Evolutionary conservation across 2,888 invertebrate species (phyloP).

Genomic region (Alloplasta piceator): DNA sequence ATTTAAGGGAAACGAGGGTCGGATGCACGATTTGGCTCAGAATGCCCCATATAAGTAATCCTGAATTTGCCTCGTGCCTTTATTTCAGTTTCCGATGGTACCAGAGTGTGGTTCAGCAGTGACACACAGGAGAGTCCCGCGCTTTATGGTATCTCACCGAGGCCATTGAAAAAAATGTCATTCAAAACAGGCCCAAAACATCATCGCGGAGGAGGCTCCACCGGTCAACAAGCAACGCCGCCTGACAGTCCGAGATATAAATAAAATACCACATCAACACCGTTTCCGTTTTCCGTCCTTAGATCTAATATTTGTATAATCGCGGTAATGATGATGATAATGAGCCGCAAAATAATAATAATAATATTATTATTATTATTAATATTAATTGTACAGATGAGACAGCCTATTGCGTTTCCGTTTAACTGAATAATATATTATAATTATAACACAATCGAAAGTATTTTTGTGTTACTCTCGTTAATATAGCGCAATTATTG

Average conservation of each 20-base stretch:
- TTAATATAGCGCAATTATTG: slow-evolving; percentile 48
- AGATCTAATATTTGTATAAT: slow-evolving; percentile 81
- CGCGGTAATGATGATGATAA: slow-evolving; percentile 13
- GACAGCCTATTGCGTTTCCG: neutral
- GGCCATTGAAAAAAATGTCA: slow-evolving; percentile 88
- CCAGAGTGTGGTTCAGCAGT: slow-evolving; percentile 85
- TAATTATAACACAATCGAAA: slow-evolving; percentile 46
- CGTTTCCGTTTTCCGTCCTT: slow-evolving; percentile 82
- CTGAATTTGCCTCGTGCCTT: neutral
- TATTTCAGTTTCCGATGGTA: slow-evolving; percentile 79
- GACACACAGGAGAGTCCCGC: slow-evolving; percentile 80
- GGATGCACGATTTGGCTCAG: no score
- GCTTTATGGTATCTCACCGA: slow-evolving; percentile 86
- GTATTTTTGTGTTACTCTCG: slow-evolving; percentile 62
- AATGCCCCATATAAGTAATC: no score
- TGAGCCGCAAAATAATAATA: slow-evolving; percentile 71
- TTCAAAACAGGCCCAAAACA: slow-evolving; percentile 86
- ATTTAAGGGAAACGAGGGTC: no score
- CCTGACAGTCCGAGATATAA: slow-evolving; percentile 81
- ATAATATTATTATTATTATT: slow-evolving; percentile 57
- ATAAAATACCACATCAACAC: slow-evolving; percentile 67
- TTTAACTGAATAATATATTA: neutral
- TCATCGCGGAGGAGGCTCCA: slow-evolving; percentile 65
- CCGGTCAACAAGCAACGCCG: neutral
- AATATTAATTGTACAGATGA: slow-evolving; percentile 35